Percentiles rank a stretch among this genome's conserved stretches.
phyloP scores from a whole-genome alignment of 2,797 vertebrate species.

The Sardinella longiceps region DNA sequence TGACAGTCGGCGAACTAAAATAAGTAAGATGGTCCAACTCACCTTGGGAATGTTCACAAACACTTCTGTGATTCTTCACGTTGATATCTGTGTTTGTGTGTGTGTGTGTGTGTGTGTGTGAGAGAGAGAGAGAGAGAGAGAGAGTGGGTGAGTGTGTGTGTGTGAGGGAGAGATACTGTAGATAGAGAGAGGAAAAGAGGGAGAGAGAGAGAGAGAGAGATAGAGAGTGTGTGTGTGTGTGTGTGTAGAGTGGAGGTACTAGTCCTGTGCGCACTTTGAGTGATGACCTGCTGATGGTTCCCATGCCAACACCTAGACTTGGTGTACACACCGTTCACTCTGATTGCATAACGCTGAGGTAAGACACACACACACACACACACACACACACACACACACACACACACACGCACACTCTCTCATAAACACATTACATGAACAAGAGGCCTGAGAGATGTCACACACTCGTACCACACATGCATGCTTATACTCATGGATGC shows the following conservation, averaged over 20 bases:
- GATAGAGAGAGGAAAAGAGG: no score
- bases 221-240: not conserved
- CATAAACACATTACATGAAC: not conserved
- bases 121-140: no score
- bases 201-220: no score
- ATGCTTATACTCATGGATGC: not conserved
- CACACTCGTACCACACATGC: not conserved
- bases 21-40: no score
- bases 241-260: not conserved
- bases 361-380: not conserved
- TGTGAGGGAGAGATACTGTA: no score
- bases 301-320: not conserved
- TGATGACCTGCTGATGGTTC: not conserved
- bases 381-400: not conserved
- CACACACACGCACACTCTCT: not conserved
- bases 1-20: no score
- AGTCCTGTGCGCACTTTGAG: not conserved
- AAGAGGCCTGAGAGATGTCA: not conserved
- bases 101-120: not conserved
- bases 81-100: no score
- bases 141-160: not conserved
- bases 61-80: no score
- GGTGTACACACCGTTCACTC: not conserved
- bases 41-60: no score
- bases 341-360: not conserved